Evolutionary conservation across 2,113 vertebrate species (phyloP).

Genomic region (Aythya baeri): DNA sequence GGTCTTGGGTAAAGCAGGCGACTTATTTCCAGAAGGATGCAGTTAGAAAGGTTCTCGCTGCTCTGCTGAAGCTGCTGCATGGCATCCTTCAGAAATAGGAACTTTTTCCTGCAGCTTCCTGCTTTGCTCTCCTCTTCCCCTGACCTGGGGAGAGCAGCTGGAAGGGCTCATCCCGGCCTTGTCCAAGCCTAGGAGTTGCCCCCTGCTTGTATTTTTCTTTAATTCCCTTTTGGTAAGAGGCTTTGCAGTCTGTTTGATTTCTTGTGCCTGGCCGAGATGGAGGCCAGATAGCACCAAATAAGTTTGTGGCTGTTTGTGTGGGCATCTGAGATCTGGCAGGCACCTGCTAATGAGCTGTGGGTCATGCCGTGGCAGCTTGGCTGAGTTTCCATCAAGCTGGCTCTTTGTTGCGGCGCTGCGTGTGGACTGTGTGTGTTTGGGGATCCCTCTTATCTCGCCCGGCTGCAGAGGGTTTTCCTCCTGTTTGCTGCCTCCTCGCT

Average conservation of each 20-base stretch:
- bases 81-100: not conserved
- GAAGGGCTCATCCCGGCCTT: not conserved
- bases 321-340: slow-evolving; percentile 44
- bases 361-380: slow-evolving; percentile 48
- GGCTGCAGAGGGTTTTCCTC: slow-evolving; percentile 10
- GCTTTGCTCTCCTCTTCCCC: rapidly evolving
- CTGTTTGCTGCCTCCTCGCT: not conserved
- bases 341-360: slow-evolving; percentile 29
- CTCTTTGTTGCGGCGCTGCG: not conserved
- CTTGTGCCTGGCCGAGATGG: slow-evolving; percentile 7
- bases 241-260: not conserved
- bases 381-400: not conserved
- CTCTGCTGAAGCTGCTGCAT: not conserved
- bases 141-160: not conserved
- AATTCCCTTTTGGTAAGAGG: not conserved
- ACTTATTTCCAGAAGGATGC: not conserved
- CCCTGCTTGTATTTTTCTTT: not conserved
- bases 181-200: not conserved
- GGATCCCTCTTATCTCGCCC: not conserved
- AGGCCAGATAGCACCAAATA: slow-evolving; percentile 15
- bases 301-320: slow-evolving; percentile 51
- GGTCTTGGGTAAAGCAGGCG: not conserved
- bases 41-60: not conserved
- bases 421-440: not conserved
- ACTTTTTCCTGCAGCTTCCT: not conserved